These are phyloP conservation scores for Platichthys stellatus DNA, from an alignment of 2,113 vertebrate genomes.

Conservation along the genomic window DNA sequence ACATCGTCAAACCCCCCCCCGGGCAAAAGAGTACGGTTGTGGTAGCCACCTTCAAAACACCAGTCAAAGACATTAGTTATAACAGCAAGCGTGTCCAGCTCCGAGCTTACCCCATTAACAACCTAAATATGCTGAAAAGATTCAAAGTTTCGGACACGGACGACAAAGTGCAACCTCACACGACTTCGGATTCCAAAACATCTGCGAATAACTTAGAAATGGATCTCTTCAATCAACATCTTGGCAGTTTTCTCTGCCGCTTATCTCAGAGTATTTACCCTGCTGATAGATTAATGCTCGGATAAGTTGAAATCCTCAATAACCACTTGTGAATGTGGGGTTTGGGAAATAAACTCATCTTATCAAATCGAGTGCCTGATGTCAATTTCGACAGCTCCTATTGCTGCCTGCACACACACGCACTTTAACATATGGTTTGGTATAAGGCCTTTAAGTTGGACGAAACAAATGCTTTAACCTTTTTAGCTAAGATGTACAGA, in stretches of 20 bases:
- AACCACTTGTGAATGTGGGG: constrained; percentile 17
- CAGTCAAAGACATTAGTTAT: constrained; percentile 57
- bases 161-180: neutral
- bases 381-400: neutral
- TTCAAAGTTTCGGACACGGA: constrained; percentile 1
- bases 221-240: constrained; percentile 35
- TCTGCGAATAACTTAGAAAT: constrained; percentile 25
- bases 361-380: neutral
- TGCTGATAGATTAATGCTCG: constrained; percentile 14
- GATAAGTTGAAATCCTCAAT: neutral
- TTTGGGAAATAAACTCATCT: constrained; percentile 4
- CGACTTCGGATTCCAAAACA: neutral
- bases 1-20: constrained; percentile 44
- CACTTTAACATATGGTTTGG: neutral
- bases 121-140: constrained; percentile 22
- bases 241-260: constrained; percentile 25
- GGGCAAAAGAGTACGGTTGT: constrained; percentile 42
- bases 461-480: too few species aligned
- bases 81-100: constrained; percentile 32
- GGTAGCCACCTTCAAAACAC: constrained; percentile 71
- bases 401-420: neutral
- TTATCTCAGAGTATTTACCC: constrained; percentile 36
- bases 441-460: too few species aligned
- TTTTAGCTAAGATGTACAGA: too few species aligned
- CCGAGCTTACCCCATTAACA: constrained; percentile 28